phyloP scores from a whole-genome alignment of 1,140 invertebrate genomes.

The Lasaia peninsularis region DNA sequence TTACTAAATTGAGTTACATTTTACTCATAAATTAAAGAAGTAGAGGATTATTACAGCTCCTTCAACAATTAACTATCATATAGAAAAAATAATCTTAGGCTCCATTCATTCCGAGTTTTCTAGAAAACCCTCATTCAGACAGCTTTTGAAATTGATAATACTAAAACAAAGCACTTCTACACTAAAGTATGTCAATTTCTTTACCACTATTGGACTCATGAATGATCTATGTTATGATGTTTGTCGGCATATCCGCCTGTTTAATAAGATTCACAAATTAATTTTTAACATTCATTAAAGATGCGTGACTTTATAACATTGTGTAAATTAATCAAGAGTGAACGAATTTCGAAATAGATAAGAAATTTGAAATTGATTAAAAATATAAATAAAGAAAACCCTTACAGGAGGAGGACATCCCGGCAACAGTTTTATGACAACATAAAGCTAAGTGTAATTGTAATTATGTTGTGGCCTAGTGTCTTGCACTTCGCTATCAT shows the following conservation, averaged over 20 bases:
- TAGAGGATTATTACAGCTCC: too few species aligned
- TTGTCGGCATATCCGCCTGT: background rate
- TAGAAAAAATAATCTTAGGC: too few species aligned
- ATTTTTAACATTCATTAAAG: background rate
- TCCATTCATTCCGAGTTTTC: too few species aligned
- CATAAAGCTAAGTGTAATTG: conserved; percentile 68
- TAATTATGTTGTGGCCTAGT: conserved; percentile 65
- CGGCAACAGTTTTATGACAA: conserved; percentile 63
- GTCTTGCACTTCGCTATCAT: conserved; percentile 54
- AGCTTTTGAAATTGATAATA: background rate
- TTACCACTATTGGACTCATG: background rate
- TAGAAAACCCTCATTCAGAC: background rate
- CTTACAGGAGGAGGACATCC: conserved; percentile 69
- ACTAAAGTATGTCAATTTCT: background rate
- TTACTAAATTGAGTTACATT: too few species aligned
- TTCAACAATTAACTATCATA: too few species aligned
- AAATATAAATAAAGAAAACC: conserved; percentile 3
- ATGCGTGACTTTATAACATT: background rate
- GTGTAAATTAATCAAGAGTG: background rate
- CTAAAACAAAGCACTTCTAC: background rate
- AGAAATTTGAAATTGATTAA: conserved; percentile 1
- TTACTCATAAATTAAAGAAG: too few species aligned
- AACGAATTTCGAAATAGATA: background rate
- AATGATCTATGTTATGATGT: background rate
- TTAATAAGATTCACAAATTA: background rate